Evolutionary conservation across 2,797 vertebrate genomes (phyloP), one percentile per base, ranked within the genome.

Genomic region (Arrhamphus sclerolepis): DNA sequence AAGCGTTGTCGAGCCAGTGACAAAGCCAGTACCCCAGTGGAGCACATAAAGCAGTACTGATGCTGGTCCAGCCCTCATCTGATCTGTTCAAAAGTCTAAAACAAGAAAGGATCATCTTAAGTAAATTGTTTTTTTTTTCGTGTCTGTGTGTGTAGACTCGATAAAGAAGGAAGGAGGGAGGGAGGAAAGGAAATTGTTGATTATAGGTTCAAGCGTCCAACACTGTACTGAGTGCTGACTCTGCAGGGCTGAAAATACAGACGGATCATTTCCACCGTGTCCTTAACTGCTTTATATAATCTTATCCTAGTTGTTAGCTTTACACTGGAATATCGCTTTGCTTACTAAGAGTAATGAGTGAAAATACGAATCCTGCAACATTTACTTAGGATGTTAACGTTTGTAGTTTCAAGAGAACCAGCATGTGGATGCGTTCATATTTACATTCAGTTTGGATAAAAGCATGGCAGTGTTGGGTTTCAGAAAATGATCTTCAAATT

Each of bases 1-100:
- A 61, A 77, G 53, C 63, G 70, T 76, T 60, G 59, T 73, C 38
- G 67, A 28, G 42, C 39, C 46, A 65, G 54, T 78, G 50, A 54
- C 66, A 46, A 40, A 61, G 49, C 31, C 38, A 7, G 39, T 29
- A 13, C 34, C 34, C 8, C 34, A 38, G 5, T 38, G 34, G 34
- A 38, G 34, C 34, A 38, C 34, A 16, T 13, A 16, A 38, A 38
- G 34, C 46, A 46, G 17, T 24, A 7, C 34, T 54, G 3, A 26
- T 40, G 19, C 14, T 19, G 14, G 22, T 38, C 10, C 50, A 57
- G n/a, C n/a, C 46, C 20, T 56, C 63, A 67, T 70, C 59, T 56
- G 50, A 73, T 63, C 49, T 38, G 16, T 28, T 59, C n/a, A 14
- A 4, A 46, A 48, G 48, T 10, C 22, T 43, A 39, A 40, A 46